Evolutionary conservation across 2,797 vertebrate genomes (phyloP).

Genomic region (Tadarida brasiliensis): DNA sequence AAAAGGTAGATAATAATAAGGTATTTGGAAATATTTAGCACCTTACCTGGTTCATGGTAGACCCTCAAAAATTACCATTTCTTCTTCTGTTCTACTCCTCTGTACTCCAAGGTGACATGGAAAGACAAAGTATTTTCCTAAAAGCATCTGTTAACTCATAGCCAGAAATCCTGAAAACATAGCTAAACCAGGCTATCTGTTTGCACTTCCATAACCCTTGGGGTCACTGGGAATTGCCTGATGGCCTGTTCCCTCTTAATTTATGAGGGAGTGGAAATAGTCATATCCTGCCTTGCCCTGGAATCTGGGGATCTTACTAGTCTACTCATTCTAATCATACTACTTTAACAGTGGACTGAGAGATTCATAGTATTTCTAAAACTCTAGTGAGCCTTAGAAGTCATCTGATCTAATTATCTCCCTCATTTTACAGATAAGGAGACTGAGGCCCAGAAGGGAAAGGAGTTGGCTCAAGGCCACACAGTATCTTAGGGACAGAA

Average conservation of each 20-base stretch:
- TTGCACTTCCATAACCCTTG: not conserved
- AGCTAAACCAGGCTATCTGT: not conserved
- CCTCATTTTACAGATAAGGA: not conserved
- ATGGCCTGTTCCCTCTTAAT: not conserved
- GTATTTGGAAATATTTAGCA: not conserved
- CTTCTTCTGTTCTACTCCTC: not conserved
- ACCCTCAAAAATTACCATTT: slow-evolving; percentile 1
- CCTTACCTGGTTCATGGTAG: not conserved
- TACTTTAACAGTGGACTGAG: not conserved
- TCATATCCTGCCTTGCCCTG: not conserved
- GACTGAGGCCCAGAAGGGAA: not conserved
- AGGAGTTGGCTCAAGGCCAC: not conserved
- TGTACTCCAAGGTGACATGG: not conserved
- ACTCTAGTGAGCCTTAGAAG: not conserved
- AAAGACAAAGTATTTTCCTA: not conserved
- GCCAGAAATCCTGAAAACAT: not conserved
- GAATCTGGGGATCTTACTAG: not conserved
- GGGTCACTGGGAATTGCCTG: not conserved
- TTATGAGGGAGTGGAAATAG: not conserved
- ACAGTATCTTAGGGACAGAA: not conserved
- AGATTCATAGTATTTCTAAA: not conserved
- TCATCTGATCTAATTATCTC: not conserved
- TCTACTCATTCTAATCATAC: not conserved
- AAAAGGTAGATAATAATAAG: not conserved
- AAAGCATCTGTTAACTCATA: not conserved